Evolutionary conservation across 2,797 vertebrate genomes (phyloP).

Genomic region (Odontamblyopus rebecca): DNA sequence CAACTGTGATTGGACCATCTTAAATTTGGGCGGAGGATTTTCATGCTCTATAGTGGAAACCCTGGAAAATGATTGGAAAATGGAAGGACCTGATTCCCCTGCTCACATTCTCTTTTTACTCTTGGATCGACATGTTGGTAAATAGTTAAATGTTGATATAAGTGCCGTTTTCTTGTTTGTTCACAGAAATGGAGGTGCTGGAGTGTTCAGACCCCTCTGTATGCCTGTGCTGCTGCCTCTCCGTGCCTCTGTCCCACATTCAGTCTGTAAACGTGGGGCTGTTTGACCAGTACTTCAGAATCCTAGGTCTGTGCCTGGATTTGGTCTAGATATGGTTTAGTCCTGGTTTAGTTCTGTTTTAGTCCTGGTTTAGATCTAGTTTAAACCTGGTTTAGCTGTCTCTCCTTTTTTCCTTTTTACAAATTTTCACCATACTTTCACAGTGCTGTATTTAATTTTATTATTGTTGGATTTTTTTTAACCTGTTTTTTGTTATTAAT

Average conservation of each 20-base stretch:
- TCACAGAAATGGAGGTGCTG: conserved; percentile 79
- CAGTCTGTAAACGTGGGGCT: conserved; percentile 92
- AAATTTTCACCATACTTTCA: neutral
- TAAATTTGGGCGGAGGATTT: too few relatives aligned
- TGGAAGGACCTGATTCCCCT: too few relatives aligned
- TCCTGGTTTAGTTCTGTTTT: neutral
- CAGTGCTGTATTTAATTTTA: neutral
- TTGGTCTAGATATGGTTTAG: neutral
- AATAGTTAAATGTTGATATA: neutral
- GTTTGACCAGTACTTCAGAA: conserved; percentile 96
- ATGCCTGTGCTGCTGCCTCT: conserved; percentile 63
- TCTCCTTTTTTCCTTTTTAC: too few relatives aligned
- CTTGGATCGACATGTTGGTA: too few relatives aligned
- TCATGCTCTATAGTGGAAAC: too few relatives aligned
- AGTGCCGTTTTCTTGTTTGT: neutral
- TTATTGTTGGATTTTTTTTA: neutral
- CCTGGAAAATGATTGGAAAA: too few relatives aligned
- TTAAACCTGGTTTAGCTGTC: neutral
- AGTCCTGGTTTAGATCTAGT: neutral
- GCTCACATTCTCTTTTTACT: too few relatives aligned
- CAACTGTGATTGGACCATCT: too few relatives aligned
- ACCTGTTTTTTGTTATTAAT: too few relatives aligned
- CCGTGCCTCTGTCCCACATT: conserved; percentile 84
- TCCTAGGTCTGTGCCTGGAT: conserved; percentile 78
- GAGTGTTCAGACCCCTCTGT: conserved; percentile 77